Base-by-base conservation (phyloP, 1,140 invertebrate genomes). In the Drosophila quadrilineata region DNA sequence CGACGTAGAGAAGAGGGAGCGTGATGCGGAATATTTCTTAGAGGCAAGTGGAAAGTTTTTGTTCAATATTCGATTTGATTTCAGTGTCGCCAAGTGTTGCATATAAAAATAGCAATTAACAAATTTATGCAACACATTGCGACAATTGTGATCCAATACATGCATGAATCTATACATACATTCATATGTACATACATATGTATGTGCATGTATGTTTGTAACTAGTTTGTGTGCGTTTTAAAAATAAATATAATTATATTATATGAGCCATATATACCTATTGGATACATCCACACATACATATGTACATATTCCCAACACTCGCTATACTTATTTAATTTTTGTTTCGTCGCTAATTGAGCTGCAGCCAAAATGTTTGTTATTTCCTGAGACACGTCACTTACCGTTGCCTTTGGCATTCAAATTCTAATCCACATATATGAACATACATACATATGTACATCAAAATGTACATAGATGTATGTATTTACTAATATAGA, bases 31-130 rank as follows among this genome's bases (percentile, higher is more conserved):
- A n/a, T n/a, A 56, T 72, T 73, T 70, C 56, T 40, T 33, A 40
- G 48, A 77, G 69, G 74, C 79, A 26, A 84, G 79, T 73, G 77
- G 77, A 84, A 84, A 84, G 74, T 84, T 84, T n/a, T 82, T 60
- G 17, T 66, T 60, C 63, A 54, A 60, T 71, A 66, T 54, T 75
- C 59, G 49, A 68, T 54, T 68, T 56, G 59, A 80, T 80, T 69
- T 68, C 35, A 26, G 65, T n/a, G n/a, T 75, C 54, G 58, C 58
- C 72, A 63, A 75, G 76, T 64, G 63, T 53, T 50, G 36, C 43
- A 38, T 62, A 41, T 82, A 84, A 70, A 82, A 84, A 82, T 84
- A 82, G 69, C 69, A 82, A 84, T 82, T 82, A 73, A 82, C 72
- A 58, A 76, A 76, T 82, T 84, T 82, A 82, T 82, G 76, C 76